These are phyloP conservation scores for Nycteola revayana DNA, from an alignment of 2,888 invertebrate genomes.

Conservation along the genomic window DNA sequence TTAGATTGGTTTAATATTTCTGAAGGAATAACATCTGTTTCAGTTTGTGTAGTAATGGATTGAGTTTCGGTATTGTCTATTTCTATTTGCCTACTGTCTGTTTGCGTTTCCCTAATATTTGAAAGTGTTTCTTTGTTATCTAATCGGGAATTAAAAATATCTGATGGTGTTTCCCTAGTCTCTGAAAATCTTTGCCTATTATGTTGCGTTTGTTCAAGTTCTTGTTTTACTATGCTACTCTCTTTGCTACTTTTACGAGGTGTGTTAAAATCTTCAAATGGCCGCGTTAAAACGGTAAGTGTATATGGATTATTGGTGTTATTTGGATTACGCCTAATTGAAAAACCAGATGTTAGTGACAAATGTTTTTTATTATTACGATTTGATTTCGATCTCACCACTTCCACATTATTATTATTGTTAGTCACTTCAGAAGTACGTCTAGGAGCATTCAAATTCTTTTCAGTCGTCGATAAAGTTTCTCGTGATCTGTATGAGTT, in stretches of 20 bases:
- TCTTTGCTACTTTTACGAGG: constrained; percentile 22
- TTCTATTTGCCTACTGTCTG: constrained; percentile 26
- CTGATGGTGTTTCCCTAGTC: constrained; percentile 35
- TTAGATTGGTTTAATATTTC: constrained; percentile 34
- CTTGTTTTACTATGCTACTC: no score
- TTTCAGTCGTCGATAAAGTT: constrained; percentile 60
- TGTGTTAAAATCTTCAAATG: constrained; percentile 52
- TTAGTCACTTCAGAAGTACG: constrained; percentile 57
- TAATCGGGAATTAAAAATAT: constrained; percentile 10
- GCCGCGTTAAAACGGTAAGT: constrained; percentile 66
- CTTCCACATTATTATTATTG: constrained; percentile 51
- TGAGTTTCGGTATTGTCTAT: no score
- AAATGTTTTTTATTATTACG: constrained; percentile 57
- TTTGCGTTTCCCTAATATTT: constrained; percentile 30
- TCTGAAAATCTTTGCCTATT: not conserved
- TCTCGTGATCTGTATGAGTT: constrained; percentile 61
- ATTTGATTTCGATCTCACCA: constrained; percentile 45
- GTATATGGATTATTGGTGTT: constrained; percentile 71
- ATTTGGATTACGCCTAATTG: constrained; percentile 65
- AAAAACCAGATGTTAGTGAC: constrained; percentile 76
- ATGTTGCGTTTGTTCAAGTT: not conserved
- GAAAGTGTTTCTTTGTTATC: not conserved
- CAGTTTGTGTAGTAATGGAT: no score
- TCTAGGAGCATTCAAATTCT: constrained; percentile 43
- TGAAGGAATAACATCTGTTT: no score